Percentiles rank a stretch among this genome's conserved stretches.
phyloP scores from a whole-genome alignment of 1,140 invertebrate genomes.

The Telenomus remus region DNA sequence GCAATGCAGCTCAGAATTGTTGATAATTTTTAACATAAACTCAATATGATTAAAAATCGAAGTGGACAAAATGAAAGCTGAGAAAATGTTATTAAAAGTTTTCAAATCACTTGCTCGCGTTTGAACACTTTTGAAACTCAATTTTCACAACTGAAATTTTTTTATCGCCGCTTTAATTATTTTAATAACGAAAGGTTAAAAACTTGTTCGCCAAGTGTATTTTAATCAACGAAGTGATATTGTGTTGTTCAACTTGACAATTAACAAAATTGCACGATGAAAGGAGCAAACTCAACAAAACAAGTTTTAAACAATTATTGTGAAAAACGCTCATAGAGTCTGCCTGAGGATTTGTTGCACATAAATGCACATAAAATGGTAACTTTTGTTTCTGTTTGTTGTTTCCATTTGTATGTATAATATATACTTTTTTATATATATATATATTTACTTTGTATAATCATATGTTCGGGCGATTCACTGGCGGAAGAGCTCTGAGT shows the following conservation, averaged over 20 bases:
- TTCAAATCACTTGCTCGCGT: slow-evolving; percentile 16
- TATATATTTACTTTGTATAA: slow-evolving; percentile 27
- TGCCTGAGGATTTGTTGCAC: slow-evolving; percentile 40
- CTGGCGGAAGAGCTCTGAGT: slow-evolving; percentile 45
- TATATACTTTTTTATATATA: slow-evolving; percentile 20
- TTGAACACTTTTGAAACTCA: slow-evolving; percentile 11
- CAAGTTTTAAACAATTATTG: background rate
- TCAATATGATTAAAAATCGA: too few relatives aligned
- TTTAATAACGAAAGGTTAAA: slow-evolving; percentile 11
- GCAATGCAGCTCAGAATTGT: too few relatives aligned
- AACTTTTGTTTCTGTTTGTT: slow-evolving; percentile 15
- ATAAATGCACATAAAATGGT: slow-evolving; percentile 32
- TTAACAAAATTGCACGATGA: slow-evolving; percentile 3
- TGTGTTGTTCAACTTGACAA: background rate
- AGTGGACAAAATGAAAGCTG: background rate
- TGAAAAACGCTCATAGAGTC: slow-evolving; percentile 6
- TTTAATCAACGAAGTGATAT: too few relatives aligned
- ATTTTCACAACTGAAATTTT: slow-evolving; percentile 11
- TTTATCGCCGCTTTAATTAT: background rate
- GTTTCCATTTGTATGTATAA: slow-evolving; percentile 20
- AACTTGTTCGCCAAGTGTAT: too few relatives aligned
- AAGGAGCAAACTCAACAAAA: slow-evolving; percentile 12
- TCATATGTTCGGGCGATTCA: slow-evolving; percentile 39
- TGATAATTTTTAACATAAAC: too few relatives aligned
- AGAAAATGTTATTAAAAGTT: slow-evolving; percentile 23